Conservation (phyloP, 2,888 invertebrate species). For the Hydrotaea diabolus region DNA sequence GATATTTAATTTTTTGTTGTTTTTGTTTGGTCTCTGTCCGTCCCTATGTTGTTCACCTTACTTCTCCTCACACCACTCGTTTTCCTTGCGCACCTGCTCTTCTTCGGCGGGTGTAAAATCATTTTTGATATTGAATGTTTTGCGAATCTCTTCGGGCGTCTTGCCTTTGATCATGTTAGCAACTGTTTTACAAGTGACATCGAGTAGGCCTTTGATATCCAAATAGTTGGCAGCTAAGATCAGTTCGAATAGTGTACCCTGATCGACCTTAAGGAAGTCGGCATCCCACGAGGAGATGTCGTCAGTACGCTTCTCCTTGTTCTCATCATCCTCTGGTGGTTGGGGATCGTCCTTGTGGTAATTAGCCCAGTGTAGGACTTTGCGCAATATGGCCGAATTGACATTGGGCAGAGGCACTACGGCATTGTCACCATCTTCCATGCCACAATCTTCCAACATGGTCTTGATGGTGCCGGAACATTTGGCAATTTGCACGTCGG, state of each 20-base stretch:
- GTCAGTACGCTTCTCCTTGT: constrained; percentile 98
- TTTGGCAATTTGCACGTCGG: constrained; percentile 98
- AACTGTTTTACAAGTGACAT: constrained; percentile 99
- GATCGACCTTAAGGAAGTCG: constrained; percentile 98
- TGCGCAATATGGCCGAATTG: constrained; percentile 96
- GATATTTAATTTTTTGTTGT: constrained; percentile 1
- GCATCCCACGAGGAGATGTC: constrained; percentile 99
- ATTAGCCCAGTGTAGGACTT: constrained; percentile 96
- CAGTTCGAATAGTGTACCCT: constrained; percentile 96
- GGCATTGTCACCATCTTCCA: constrained; percentile 95
- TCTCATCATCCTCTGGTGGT: constrained; percentile 97
- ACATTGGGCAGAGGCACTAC: constrained; percentile 98
- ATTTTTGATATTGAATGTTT: constrained; percentile 98
- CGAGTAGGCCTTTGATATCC: constrained; percentile 96
- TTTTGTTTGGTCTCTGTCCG: constrained; percentile 24
- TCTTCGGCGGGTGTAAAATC: constrained; percentile 98
- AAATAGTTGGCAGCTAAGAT: constrained; percentile 98
- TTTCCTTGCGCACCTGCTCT: constrained; percentile 98
- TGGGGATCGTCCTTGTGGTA: constrained; percentile 98
- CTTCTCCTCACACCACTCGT: constrained; percentile 87
- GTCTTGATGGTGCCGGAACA: constrained; percentile 99
- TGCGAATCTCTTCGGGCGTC: constrained; percentile 97
- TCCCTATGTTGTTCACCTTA: constrained; percentile 54
- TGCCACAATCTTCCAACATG: constrained; percentile 96
- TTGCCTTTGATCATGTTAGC: constrained; percentile 99